These are phyloP conservation scores for Drosophila suzukii DNA, from an alignment of 1,140 invertebrate species.

Conservation along the genomic window DNA sequence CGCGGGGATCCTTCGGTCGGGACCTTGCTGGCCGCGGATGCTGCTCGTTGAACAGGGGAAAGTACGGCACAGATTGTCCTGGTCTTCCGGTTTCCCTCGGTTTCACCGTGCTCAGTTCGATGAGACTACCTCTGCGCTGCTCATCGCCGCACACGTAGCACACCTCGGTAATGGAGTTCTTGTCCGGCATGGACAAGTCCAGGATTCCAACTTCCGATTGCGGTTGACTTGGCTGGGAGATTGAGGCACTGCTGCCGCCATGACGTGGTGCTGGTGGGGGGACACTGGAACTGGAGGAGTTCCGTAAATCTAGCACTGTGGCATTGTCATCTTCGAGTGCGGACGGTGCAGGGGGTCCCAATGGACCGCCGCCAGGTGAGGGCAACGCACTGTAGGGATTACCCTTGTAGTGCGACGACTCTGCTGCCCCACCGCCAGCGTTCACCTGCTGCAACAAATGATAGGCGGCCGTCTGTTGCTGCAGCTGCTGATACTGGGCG, in stretches of 20 bases:
- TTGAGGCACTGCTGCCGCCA: background rate
- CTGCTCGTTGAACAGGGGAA: conserved; percentile 91
- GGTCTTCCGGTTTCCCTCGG: conserved; percentile 85
- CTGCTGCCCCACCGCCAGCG: conserved; percentile 28
- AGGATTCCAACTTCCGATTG: conserved; percentile 88
- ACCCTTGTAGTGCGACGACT: conserved; percentile 58
- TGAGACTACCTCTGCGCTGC: conserved; percentile 91
- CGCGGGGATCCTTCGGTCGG: conserved; percentile 92
- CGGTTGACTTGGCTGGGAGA: conserved; percentile 1
- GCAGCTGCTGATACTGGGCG: conserved; percentile 67
- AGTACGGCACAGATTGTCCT: conserved; percentile 88
- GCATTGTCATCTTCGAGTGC: conserved; percentile 69
- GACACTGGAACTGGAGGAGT: conserved; percentile 46
- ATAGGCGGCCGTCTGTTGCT: conserved; percentile 74
- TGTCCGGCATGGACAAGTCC: conserved; percentile 95
- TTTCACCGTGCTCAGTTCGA: conserved; percentile 86
- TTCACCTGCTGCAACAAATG: conserved; percentile 69
- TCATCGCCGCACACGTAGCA: conserved; percentile 96
- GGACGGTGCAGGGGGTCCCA: conserved; percentile 12
- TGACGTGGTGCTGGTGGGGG: conserved; percentile 3
- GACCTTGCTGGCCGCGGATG: conserved; percentile 93
- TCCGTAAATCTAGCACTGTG: conserved; percentile 69
- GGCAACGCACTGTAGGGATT: conserved; percentile 70
- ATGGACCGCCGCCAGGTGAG: conserved; percentile 9
- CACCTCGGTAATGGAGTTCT: conserved; percentile 94